A percentile compares a stretch with the other conserved stretches of the same genome.
Conservation (phyloP, 92 coral and sea anemone genomes). For the Zoanthus solanderi region DNA sequence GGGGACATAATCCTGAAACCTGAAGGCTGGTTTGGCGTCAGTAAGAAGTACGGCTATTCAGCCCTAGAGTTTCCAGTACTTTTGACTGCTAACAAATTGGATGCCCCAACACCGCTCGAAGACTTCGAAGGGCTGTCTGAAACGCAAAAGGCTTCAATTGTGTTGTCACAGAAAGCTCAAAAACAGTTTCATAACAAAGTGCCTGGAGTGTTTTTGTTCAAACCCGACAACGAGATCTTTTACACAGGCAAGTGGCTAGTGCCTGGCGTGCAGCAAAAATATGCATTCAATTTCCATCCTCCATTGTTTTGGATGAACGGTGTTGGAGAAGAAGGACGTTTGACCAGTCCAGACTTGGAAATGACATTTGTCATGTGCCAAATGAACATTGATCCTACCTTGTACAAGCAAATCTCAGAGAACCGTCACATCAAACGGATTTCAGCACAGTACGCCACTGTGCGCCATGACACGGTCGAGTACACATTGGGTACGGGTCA, state of each 20-base stretch:
- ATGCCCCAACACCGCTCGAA: neutral
- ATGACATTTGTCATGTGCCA: neutral
- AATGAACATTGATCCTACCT: neutral
- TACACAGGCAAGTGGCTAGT: neutral
- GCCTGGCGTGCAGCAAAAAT: neutral
- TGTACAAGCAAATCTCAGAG: neutral
- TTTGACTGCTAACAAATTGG: neutral
- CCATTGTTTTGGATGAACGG: neutral
- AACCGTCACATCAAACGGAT: neutral
- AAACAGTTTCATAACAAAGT: neutral
- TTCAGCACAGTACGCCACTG: neutral
- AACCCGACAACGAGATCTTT: neutral
- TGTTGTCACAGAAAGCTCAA: neutral
- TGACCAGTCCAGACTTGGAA: neutral
- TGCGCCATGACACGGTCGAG: slow-evolving; percentile 2
- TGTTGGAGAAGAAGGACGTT: neutral
- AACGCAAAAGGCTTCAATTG: neutral
- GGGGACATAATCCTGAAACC: neutral
- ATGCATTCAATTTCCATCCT: neutral
- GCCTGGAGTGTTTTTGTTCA: neutral
- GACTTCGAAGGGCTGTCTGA: neutral
- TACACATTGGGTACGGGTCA: slow-evolving; percentile 1
- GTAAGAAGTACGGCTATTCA: slow-evolving; percentile 1
- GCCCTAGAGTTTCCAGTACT: neutral
- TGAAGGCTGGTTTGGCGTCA: neutral